These are phyloP conservation scores for Murina feae DNA, from an alignment of 2,113 vertebrate genomes.

Conservation along the genomic window DNA sequence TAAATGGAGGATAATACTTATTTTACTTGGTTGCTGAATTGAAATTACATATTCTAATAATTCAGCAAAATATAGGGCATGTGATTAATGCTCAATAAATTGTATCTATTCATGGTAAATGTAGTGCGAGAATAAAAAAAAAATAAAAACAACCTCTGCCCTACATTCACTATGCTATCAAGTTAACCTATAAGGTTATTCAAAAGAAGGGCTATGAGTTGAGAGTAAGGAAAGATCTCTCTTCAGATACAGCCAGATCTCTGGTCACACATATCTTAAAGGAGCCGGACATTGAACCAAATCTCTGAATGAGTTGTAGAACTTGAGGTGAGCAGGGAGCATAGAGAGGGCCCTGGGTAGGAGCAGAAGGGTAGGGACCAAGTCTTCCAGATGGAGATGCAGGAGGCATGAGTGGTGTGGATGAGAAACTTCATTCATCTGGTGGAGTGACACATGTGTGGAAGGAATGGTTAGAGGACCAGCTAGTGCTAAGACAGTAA, in stretches of 20 bases:
- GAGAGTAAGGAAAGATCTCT: background rate
- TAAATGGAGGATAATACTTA: background rate
- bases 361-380: background rate
- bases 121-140: background rate
- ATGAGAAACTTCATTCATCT: background rate
- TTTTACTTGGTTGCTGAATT: background rate
- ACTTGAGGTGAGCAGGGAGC: background rate
- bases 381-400: background rate
- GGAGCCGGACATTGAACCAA: background rate
- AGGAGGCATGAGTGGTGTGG: background rate
- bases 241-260: background rate
- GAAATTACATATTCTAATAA: conserved; percentile 4
- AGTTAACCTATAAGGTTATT: background rate
- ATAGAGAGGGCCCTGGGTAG: background rate
- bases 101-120: background rate
- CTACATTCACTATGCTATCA: background rate
- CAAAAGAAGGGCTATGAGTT: background rate
- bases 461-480: background rate
- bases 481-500: background rate
- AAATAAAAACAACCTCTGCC: background rate
- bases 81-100: background rate
- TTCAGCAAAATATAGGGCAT: background rate
- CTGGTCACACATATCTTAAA: background rate
- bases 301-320: background rate
- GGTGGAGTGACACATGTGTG: background rate